These are phyloP conservation scores for Lordiphosa clarofinis DNA, from an alignment of 1,140 invertebrate genomes.

Conservation along the genomic window DNA sequence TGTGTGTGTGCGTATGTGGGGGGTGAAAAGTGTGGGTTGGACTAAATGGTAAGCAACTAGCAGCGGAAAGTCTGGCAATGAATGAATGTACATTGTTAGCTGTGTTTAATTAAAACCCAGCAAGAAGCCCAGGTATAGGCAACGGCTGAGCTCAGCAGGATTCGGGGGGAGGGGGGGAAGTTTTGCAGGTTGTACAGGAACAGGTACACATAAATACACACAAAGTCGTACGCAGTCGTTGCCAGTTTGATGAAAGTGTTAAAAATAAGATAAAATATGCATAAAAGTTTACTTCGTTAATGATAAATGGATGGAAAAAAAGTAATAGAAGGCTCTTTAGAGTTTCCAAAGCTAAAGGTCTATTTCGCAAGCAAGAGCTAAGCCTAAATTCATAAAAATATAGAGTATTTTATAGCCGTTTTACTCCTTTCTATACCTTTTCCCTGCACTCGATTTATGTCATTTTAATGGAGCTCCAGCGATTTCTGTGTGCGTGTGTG, in stretches of 20 bases:
- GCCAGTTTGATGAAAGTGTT: conserved; percentile 39
- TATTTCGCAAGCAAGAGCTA: too few species aligned
- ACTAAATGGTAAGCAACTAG: conserved; percentile 39
- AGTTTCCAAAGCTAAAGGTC: too few species aligned
- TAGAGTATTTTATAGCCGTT: too few species aligned
- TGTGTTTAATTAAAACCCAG: conserved; percentile 57
- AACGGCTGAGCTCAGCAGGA: neutral
- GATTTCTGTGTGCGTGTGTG: neutral
- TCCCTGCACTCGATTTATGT: conserved; percentile 1
- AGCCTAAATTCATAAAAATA: too few species aligned
- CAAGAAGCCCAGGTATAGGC: conserved; percentile 9
- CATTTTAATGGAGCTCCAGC: conserved; percentile 7
- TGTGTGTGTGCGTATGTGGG: neutral
- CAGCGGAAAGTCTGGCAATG: conserved; percentile 52
- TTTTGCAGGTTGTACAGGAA: neutral
- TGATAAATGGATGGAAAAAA: neutral
- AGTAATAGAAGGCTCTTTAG: too few species aligned
- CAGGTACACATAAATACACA: neutral
- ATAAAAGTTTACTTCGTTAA: conserved; percentile 9
- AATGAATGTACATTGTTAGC: conserved; percentile 67
- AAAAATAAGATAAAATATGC: conserved; percentile 52
- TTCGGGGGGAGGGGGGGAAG: too few species aligned
- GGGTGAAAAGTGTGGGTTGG: conserved; percentile 1
- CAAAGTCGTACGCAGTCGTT: conserved; percentile 11
- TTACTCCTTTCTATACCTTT: neutral